Conservation (phyloP, 1,140 invertebrate species). For the Orchestia grillus region DNA sequence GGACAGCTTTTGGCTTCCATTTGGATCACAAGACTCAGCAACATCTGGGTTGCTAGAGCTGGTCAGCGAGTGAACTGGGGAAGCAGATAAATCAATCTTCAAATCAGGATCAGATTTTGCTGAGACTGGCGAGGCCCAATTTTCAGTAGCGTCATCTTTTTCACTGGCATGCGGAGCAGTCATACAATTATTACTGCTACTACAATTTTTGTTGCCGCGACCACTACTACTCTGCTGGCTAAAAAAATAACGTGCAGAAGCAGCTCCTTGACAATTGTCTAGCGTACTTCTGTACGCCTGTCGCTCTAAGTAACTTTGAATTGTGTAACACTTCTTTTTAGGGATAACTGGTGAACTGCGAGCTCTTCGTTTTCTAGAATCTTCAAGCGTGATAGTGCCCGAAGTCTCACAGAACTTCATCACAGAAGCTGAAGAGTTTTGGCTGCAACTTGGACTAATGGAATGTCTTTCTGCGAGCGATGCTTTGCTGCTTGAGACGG, state of each 20-base stretch:
- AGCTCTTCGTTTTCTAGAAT: not conserved
- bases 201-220: too few relatives aligned
- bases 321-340: not conserved
- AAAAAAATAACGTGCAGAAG: not conserved
- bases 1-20: not conserved
- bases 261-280: not conserved
- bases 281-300: not conserved
- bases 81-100: slow-evolving; percentile 16
- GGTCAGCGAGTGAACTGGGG: not conserved
- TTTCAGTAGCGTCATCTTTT: not conserved
- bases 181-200: too few relatives aligned
- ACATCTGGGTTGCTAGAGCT: not conserved
- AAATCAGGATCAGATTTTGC: not conserved
- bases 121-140: not conserved
- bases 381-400: not conserved
- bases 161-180: not conserved
- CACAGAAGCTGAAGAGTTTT: not conserved
- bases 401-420: not conserved
- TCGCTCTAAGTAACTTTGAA: not conserved
- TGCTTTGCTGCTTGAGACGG: not conserved
- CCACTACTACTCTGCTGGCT: not conserved
- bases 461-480: not conserved
- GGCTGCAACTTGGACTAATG: not conserved
- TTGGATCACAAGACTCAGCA: not conserved
- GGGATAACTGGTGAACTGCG: not conserved